Percentiles rank a stretch among this genome's conserved stretches.
These are phyloP conservation scores for Salpingus planirostris DNA, from an alignment of 2,888 invertebrate genomes.

Conservation along the genomic window DNA sequence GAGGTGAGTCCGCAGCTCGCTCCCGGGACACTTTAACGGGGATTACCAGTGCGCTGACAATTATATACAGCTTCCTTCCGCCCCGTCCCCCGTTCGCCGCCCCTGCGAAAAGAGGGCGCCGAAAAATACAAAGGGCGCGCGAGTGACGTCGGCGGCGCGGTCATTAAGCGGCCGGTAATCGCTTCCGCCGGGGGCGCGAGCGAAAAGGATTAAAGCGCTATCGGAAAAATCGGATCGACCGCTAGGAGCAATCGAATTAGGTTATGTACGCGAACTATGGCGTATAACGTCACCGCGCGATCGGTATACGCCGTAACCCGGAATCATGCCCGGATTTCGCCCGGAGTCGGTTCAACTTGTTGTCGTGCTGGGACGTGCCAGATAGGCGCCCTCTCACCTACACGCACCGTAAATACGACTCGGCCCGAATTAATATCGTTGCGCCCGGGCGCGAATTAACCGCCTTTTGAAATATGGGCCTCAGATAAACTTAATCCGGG, in stretches of 20 bases:
- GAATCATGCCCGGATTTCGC: too few relatives aligned
- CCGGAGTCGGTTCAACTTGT: slow-evolving; percentile 17
- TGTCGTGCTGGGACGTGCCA: slow-evolving; percentile 20
- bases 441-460: slow-evolving; percentile 19
- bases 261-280: too few relatives aligned
- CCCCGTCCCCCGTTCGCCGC: slow-evolving; percentile 15
- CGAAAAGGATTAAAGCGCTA: too few relatives aligned
- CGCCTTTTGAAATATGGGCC: slow-evolving; percentile 22
- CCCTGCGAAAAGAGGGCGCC: slow-evolving; percentile 1
- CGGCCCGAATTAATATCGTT: slow-evolving; percentile 21
- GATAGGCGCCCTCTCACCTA: slow-evolving; percentile 18
- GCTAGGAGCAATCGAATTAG: background rate
- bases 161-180: too few relatives aligned
- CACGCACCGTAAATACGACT: slow-evolving; percentile 12
- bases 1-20: slow-evolving; percentile 48
- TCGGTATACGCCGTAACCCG: too few relatives aligned
- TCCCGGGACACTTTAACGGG: slow-evolving; percentile 47
- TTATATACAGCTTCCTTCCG: slow-evolving; percentile 41
- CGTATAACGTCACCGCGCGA: slow-evolving; percentile 6
- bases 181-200: too few relatives aligned
- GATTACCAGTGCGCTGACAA: slow-evolving; percentile 51
- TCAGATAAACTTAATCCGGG: slow-evolving; percentile 21
- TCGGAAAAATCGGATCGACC: too few relatives aligned
- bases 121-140: too few relatives aligned
- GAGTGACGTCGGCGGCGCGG: too few relatives aligned